Conservation (phyloP, 2,888 invertebrate genomes). For the Stratiomys singularior region DNA sequence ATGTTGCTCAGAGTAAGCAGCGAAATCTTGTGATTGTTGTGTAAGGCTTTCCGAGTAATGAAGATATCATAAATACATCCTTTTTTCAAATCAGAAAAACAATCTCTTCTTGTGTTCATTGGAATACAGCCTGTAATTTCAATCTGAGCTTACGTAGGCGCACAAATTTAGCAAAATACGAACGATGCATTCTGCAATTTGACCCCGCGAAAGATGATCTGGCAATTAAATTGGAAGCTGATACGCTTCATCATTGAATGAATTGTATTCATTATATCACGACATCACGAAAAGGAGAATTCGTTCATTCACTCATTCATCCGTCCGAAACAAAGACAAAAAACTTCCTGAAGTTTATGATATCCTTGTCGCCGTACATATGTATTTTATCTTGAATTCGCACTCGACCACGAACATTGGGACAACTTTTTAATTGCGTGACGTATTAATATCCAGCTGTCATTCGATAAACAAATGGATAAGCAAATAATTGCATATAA, state of each 20-base stretch:
- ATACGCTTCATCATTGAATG: not conserved
- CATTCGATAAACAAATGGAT: slow-evolving; percentile 56
- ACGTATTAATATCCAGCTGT: slow-evolving; percentile 56
- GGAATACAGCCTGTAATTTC: no score
- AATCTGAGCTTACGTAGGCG: no score
- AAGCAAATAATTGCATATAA: slow-evolving; percentile 54
- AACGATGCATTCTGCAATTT: no score
- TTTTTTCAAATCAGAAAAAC: no score
- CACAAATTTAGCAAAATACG: no score
- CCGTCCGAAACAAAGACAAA: not conserved
- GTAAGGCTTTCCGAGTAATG: no score
- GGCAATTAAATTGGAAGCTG: not conserved
- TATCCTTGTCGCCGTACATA: not conserved
- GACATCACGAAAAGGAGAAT: not conserved
- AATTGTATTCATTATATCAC: not conserved
- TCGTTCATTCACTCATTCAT: not conserved
- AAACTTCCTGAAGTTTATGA: no score
- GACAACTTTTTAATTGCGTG: slow-evolving; percentile 54
- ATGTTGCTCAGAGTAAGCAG: no score
- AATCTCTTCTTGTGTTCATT: no score
- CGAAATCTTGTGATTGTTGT: no score
- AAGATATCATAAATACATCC: no score
- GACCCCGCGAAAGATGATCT: not conserved
- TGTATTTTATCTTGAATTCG: not conserved
- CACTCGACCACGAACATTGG: not conserved